These are phyloP conservation scores for Lemur catta DNA, from an alignment of 2,797 vertebrate species.

Conservation along the genomic window DNA sequence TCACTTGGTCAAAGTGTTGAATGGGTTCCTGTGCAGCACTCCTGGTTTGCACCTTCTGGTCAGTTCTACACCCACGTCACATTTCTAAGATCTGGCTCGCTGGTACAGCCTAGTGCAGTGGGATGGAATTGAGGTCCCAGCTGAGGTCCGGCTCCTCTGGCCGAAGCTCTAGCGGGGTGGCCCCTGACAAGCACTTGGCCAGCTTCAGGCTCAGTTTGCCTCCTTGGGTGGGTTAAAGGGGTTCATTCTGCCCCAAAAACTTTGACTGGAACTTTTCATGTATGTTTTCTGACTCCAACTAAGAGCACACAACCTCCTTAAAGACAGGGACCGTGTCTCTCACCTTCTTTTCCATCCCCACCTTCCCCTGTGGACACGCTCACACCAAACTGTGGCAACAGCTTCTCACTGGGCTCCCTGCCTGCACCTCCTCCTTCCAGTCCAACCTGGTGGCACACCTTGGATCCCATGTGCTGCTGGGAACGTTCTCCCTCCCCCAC, in stretches of 20 bases:
- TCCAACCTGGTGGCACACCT: not conserved
- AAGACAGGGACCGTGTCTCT: fast-evolving
- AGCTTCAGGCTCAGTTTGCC: fast-evolving
- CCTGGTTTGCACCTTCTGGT: not conserved
- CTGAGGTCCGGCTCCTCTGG: not conserved
- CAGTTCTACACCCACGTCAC: fast-evolving
- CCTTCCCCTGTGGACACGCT: fast-evolving
- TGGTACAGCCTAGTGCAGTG: not conserved
- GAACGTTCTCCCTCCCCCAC: not conserved
- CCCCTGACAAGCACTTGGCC: not conserved
- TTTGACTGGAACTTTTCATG: not conserved
- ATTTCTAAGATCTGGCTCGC: not conserved
- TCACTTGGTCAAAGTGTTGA: not conserved
- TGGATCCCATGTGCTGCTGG: fast-evolving
- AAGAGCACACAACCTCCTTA: not conserved
- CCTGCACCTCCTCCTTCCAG: fast-evolving
- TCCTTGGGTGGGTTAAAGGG: not conserved
- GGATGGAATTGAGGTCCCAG: not conserved
- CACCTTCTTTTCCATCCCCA: not conserved
- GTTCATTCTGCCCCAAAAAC: not conserved
- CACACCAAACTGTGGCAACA: too few relatives aligned
- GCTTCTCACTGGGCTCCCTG: not conserved
- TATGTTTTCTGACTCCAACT: too few relatives aligned
- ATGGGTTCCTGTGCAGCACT: fast-evolving
- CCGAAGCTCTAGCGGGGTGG: not conserved